Base-by-base conservation (phyloP, 2,113 vertebrate genomes). In the Dunckerocampus dactyliophorus region DNA sequence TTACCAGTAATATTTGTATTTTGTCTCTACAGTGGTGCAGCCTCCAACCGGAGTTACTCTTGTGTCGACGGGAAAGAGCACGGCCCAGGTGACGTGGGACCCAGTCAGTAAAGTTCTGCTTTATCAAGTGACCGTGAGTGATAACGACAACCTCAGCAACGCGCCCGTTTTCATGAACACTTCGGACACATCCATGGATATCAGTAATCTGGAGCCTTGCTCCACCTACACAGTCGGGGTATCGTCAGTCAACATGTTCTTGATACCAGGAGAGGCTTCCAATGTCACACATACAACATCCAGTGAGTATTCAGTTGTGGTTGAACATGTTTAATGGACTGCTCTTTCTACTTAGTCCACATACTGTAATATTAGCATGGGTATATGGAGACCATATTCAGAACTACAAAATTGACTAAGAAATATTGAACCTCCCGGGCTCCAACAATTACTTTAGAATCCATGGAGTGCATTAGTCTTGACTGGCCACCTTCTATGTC, bases 181-280 rank as follows among this genome's bases (percentile, higher is more conserved):
- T 34, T 66, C 83, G 1, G 0, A 3, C 11, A 81, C 72, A 6
- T 37, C 6, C n/a, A 45, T 86, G 69, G 67, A 83, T 1, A 72
- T 92, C 65, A 45, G 43, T 20, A 67, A 75, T 28, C 84, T 93
- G 67, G 70, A 79, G 60, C 84, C 87, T 15, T 92, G 92, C 75
- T 77, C 88, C 62, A 80, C 47, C 37, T 93, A 91, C 71, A 85
- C 69, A 14, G 79, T 93, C 39, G 89, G 82, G 17, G 77, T 92
- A 2, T 88, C 88, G 20, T 92, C 91, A 4, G 1, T 87, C 51
- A 90, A 90, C 28, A 34, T 59, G 65, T 92, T 91, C 85, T 50
- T 75, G 2, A 59, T 72, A 8, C 65, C 84, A 19, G 92, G 92
- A 46, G 91, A 92, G 66, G 4, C 88, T 6, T 49, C 50, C 0